Evolutionary conservation across 2,113 vertebrate species (phyloP), one percentile per base, ranked within the genome.

Genomic region (Ameiurus melas): DNA sequence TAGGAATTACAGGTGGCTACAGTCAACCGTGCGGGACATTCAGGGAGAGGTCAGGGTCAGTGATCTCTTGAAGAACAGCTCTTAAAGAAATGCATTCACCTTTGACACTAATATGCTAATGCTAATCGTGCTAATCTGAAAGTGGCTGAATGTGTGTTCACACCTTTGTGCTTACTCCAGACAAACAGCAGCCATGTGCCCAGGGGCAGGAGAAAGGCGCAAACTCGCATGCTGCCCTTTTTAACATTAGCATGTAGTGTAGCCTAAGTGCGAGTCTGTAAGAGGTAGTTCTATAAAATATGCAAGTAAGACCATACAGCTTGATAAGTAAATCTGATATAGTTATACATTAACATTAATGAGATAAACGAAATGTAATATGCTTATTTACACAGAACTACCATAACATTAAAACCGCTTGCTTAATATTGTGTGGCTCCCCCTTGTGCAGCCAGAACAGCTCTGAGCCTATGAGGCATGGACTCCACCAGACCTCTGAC

Each of bases 11-110:
- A 84, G 86, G 85, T 88, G 83, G 88, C 62, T 36, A 77, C 79
- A 89, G 85, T 89, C 75, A 87, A 86, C 66, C 39, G 70, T 83
- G 83, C 78, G 86, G 85, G 87, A 89, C 88, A 85, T 89, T 90
- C 83, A 83, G 86, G 87, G 66, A 91, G 66, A 90, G 90, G 89
- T 91, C 90, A 91, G 90, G 89, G 90, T 83, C 85, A 64, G 57
- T 82, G 89, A 88, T 53, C 86, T 85, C 75, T 87, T 75, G 68
- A 88, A 87, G 75, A 85, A 71, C 68, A 89, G 88, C 58, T 78
- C 68, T 91, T 91, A 85, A 85, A 91, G 84, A 87, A 90, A 90
- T 83, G 75, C 77, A 80, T 86, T 90, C 84, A 71, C 85, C 85
- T 87, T 60, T 86, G 55, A 86, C 57, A 57, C 36, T 47, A 39